phyloP scores from a whole-genome alignment of 2,113 vertebrate species.

The Rhinopomastus cyanomelas region DNA sequence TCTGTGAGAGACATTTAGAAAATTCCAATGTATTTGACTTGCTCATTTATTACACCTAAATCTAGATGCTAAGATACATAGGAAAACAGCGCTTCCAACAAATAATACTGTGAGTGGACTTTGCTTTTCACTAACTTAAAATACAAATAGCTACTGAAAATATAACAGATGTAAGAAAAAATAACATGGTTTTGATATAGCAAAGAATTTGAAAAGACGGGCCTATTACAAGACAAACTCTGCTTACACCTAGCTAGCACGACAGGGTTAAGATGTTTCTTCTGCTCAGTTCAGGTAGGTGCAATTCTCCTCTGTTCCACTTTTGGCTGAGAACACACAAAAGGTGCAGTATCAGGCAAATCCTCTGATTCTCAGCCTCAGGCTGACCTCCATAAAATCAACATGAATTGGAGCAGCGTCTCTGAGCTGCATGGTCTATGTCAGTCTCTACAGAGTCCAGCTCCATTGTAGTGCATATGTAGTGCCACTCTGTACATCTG shows the following conservation, averaged over 20 bases:
- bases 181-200: background rate
- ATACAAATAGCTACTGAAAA: background rate
- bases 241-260: background rate
- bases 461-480: accelerated
- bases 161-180: background rate
- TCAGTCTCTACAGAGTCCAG: background rate
- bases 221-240: background rate
- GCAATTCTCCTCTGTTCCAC: constrained; percentile 20
- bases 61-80: background rate
- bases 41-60: background rate
- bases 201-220: background rate
- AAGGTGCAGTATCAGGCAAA: constrained; percentile 40
- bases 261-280: background rate
- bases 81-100: background rate
- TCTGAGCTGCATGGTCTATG: background rate
- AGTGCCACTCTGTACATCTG: accelerated
- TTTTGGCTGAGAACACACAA: background rate
- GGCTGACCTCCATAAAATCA: background rate
- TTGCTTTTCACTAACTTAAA: background rate
- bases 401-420: background rate
- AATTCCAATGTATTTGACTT: background rate
- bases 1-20: background rate
- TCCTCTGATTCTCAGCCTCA: background rate
- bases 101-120: background rate
- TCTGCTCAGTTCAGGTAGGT: constrained; percentile 15